Base-by-base conservation (phyloP, 2,888 invertebrate species). In the Galerucella pusilla region DNA sequence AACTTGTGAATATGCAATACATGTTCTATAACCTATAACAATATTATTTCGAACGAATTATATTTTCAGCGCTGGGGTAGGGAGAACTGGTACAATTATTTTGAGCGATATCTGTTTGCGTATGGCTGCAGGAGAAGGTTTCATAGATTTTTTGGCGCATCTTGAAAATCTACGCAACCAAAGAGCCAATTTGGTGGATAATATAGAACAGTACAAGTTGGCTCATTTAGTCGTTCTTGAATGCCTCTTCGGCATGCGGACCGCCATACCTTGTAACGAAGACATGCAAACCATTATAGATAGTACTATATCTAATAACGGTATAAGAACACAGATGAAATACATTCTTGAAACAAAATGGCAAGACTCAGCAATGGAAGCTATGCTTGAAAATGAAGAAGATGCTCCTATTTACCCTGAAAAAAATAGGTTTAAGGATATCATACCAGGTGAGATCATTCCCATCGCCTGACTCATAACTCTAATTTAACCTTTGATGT, bases 81-180 rank as follows among this genome's bases (percentile, higher is more conserved):
- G 91, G 2, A 86, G 91, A 77, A 91, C 92, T 9, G 92, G 92
- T 11, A 91, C 91, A 1, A 88, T 91, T 42, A 89, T 91, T 70
- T 86, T 91, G n/a, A 89, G 90, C 76, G 91, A 92, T 80, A 88
- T 90, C 70, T 88, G 89, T 77, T 82, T 91, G 57, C 87, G 90
- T 71, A 88, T 88, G 86, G 88, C 88, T 2, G 86, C 87, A 0
- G 83, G 84, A 12, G 88, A 89, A 78, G 85, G 86, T 49, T 81
- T 75, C 10, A 78, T 88, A 7, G 87, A 87, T 76, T 79, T 83
- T n/a, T 76, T 87, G 4, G 79, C 83, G 54, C 79, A 83, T 75
- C 79, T 86, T 49, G 82, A 85, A 70, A 82, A 83, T 64, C 68
- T 88, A 10, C 81, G 88, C 11, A 83, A 84, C 49, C 86, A 88